Evolutionary conservation across 2,113 vertebrate species (phyloP).

Genomic region (Corynorhinus townsendii): DNA sequence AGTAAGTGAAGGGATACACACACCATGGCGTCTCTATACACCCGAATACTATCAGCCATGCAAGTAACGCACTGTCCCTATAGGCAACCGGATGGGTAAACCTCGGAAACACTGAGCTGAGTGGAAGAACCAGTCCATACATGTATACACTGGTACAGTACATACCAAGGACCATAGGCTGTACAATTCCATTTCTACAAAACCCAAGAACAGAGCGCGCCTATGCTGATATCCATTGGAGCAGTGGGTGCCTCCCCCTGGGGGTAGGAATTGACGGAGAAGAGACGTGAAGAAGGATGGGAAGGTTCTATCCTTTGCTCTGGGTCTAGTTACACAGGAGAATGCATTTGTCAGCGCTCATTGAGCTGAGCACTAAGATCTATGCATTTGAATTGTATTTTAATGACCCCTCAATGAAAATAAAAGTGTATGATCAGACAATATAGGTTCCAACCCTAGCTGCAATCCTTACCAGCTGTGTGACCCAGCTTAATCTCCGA

Average conservation of each 20-base stretch:
- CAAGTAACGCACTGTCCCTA: neutral
- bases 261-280: neutral
- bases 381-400: neutral
- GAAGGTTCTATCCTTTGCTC: accelerated
- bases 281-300: neutral
- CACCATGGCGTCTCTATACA: neutral
- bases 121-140: no score
- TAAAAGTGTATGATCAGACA: neutral
- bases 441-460: neutral
- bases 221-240: neutral
- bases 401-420: neutral
- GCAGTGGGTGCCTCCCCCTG: accelerated
- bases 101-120: neutral
- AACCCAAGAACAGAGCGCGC: neutral
- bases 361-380: neutral
- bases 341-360: neutral
- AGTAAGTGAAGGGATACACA: neutral
- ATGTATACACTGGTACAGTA: neutral
- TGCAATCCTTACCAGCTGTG: neutral
- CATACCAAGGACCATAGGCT: neutral
- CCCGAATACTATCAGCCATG: neutral
- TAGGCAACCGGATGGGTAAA: no score
- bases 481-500: neutral
- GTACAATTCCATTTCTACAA: neutral
- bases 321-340: neutral